A percentile compares a stretch with the other conserved stretches of the same genome.
Conservation (phyloP, 2,113 vertebrate species). For the Alouatta palliata region DNA sequence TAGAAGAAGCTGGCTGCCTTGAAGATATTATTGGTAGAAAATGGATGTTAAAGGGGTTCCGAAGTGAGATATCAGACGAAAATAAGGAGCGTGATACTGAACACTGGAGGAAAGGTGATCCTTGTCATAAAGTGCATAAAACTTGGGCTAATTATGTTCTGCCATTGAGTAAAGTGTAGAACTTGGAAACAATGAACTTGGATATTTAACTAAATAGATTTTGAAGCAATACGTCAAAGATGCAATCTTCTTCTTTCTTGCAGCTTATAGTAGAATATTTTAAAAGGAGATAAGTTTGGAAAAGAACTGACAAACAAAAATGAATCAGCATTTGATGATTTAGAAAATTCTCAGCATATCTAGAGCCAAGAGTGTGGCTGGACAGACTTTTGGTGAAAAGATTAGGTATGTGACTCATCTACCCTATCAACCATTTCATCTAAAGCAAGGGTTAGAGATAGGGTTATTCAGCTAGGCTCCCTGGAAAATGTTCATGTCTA, state of each 20-base stretch:
- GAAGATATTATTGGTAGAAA: neutral
- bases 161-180: neutral
- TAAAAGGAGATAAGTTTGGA: neutral
- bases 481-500: neutral
- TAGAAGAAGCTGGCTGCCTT: neutral
- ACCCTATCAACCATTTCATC: neutral
- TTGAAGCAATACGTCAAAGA: neutral
- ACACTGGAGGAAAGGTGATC: neutral
- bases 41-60: neutral
- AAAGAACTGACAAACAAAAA: neutral
- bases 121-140: neutral
- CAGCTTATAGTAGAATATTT: neutral
- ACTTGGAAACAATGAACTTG: neutral
- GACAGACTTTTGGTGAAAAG: neutral
- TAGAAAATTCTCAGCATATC: neutral
- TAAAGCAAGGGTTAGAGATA: neutral
- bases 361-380: neutral
- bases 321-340: neutral
- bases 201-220: neutral
- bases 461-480: neutral
- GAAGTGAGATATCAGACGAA: neutral
- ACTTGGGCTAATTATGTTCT: neutral
- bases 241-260: neutral
- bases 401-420: neutral
- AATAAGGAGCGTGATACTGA: neutral